Conservation (phyloP, 2,888 invertebrate genomes). For the Limnephilus lunatus region DNA sequence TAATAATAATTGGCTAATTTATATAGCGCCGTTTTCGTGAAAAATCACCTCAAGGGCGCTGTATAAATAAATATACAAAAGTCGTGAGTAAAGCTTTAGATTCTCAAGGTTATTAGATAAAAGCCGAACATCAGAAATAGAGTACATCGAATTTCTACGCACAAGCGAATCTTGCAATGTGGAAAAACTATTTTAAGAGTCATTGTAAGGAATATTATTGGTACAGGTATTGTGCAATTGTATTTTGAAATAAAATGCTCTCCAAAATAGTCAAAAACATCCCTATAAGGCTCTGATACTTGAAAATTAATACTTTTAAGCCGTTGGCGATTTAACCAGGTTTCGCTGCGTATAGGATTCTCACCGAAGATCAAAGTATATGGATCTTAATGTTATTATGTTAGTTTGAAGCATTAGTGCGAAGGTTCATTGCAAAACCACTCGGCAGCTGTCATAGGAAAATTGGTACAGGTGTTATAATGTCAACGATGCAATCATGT, state of each 20-base stretch:
- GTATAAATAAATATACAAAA: no score
- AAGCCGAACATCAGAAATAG: neutral
- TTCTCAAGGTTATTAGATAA: neutral
- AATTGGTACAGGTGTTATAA: neutral
- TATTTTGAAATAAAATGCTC: neutral
- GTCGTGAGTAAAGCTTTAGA: neutral
- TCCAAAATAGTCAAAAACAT: neutral
- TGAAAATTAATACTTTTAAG: neutral
- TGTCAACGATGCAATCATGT: neutral
- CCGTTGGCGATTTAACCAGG: neutral
- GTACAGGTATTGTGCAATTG: neutral
- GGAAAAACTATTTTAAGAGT: neutral
- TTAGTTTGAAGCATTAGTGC: neutral
- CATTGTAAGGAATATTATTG: neutral
- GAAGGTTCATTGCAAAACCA: neutral
- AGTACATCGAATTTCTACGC: neutral
- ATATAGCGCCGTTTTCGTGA: no score
- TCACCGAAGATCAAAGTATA: neutral
- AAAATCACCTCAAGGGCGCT: no score
- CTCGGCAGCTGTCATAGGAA: neutral
- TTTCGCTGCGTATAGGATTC: neutral
- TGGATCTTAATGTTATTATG: neutral
- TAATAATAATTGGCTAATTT: no score
- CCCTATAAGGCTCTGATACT: neutral
- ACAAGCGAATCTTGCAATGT: neutral